phyloP scores from a whole-genome alignment of 53 echinoderm and acorn worm species.

The Crossaster papposus region DNA sequence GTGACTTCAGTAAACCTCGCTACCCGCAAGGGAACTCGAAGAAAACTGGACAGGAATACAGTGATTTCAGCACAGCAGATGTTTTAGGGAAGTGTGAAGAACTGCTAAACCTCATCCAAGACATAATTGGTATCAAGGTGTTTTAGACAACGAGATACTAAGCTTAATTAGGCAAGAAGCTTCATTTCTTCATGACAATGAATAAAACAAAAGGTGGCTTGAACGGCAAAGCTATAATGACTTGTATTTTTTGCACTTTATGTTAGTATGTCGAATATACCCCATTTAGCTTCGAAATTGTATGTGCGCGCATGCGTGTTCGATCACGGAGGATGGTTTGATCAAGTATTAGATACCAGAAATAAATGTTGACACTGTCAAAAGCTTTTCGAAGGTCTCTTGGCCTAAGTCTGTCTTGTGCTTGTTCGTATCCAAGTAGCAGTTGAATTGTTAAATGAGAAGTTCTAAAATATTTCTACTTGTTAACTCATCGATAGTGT shows the following conservation, averaged over 20 bases:
- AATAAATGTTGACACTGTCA: neutral
- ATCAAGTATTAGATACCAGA: too few species aligned
- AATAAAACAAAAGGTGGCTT: too few species aligned
- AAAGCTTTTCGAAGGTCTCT: neutral
- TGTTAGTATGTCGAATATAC: too few species aligned
- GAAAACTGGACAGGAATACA: slow-evolving; percentile 40
- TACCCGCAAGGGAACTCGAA: slow-evolving; percentile 8
- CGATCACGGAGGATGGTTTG: too few species aligned
- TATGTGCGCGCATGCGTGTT: too few species aligned
- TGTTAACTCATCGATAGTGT: too few species aligned
- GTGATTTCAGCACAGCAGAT: neutral
- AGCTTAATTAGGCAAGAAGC: neutral
- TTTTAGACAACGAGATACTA: neutral
- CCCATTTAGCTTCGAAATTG: too few species aligned
- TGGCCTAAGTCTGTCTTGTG: neutral
- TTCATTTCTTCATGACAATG: too few species aligned
- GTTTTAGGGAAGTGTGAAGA: slow-evolving; percentile 6
- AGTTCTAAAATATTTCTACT: too few species aligned
- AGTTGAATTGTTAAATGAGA: too few species aligned
- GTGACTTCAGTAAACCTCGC: slow-evolving; percentile 49
- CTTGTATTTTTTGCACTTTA: too few species aligned
- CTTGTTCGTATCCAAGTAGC: neutral
- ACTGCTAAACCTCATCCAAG: slow-evolving; percentile 20
- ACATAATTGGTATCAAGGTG: slow-evolving; percentile 21
- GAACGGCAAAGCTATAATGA: too few species aligned